Base-by-base conservation (phyloP, 2,113 vertebrate genomes). In the Hiodon alosoides region DNA sequence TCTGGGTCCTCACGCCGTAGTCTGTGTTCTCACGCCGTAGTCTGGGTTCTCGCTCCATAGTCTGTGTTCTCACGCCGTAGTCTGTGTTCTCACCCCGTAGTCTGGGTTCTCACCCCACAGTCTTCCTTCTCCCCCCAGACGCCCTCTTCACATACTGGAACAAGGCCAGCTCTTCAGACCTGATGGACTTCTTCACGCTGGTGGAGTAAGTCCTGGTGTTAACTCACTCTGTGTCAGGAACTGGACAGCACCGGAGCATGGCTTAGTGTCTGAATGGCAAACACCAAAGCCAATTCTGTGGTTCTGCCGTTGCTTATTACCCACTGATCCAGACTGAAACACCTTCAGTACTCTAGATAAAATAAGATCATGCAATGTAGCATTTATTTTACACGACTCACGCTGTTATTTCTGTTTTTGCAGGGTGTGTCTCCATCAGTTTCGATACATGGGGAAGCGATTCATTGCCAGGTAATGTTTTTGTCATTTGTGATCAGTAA, bases 341-440 rank as follows among this genome's bases (percentile, higher is more conserved):
- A 31, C 31, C 31, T 31, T 31, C 31, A 31, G 31, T 31, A 31
- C 31, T 31, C 31, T 31, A 31, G 31, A 31, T 31, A 1, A 31
- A 31, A 31, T 31, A 31, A 31, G 3, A 64, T 10, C 4, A 51
- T 67, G 66, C 13, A 51, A 68, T 48, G 66, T 67, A 10, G 5
- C 9, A 8, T 68, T 50, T 51, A 13, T 51, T 52, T 13, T 48
- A 17, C 64, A 46, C 64, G 17, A 69, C 14, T 16, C 17, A 4
- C 55, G 61, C 14, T 17, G 16, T 51, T 75, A 8, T 67, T 76
- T 3, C 87, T 2, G 84, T 72, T 64, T 82, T 52, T 73, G 71
- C 93, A 99, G 97, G 86, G 94, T 99, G 8, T 99, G 95, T 84
- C 87, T 99, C 10, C 93, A 98, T 88, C 97, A 98, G 91, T 99